Base-by-base conservation (phyloP, 2,113 vertebrate species). In the Lagopus muta region DNA sequence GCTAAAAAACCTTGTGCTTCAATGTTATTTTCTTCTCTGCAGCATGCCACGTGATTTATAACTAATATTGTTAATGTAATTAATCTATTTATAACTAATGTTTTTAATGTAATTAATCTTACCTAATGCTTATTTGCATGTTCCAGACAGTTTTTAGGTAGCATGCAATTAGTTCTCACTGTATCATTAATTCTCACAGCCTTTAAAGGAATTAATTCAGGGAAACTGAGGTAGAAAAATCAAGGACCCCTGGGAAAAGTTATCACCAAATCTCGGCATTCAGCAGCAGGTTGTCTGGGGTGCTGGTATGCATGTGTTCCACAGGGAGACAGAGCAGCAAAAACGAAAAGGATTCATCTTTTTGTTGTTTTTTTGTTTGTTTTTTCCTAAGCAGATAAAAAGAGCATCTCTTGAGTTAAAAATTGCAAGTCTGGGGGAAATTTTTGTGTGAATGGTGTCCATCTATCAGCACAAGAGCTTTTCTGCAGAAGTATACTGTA, bases 241-340 rank as follows among this genome's bases (percentile, higher is more conserved):
- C 8, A 62, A 82, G 58, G 52, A 36, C 5, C 8, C 43, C 20
- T 10, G 28, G 4, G 16, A 62, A 52, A 27, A 88, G 14, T 4
- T 38, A 27, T 43, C 34, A 21, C 32, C 4, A 7, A 7, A 5
- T 20, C 4, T 38, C 11, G 11, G 32, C 12, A 48, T 69, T 30
- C n/a, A 30, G 36, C 1, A 3, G 15, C 3, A 11, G 6, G 47
- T 14, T 75, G 61, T 43, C 43, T 34, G 32, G 27, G 13, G 2
- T 34, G 18, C 13, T 71, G 36, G 5, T 54, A 13, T 24, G 38
- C 4, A 6, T 0, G 1, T 52, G 11, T n/a, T 78, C 3, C 1
- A 0, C 2, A 2, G 32, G 43, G 22, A 21, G 6, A 55, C 60
- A 38, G 36, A 6, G 38, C 75, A 88, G 47, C 40, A 69, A 13